phyloP scores from a whole-genome alignment of 23 tunicate species.

The Ciona savignyi region DNA sequence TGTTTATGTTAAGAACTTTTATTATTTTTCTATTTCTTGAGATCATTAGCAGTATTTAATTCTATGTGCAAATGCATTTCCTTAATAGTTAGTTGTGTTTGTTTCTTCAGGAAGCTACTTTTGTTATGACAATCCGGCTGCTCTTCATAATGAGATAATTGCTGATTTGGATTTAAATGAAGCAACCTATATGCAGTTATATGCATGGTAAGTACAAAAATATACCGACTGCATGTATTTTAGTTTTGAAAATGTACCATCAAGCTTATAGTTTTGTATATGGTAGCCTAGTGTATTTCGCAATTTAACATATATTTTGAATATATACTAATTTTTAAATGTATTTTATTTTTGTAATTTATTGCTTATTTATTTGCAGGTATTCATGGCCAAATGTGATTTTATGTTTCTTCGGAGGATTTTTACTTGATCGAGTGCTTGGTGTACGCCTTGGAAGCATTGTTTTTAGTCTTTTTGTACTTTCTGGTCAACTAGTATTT shows the following conservation, averaged over 20 bases:
- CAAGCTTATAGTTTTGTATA: too few relatives aligned
- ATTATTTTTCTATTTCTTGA: too few relatives aligned
- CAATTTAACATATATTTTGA: too few relatives aligned
- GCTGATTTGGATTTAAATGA: conserved; percentile 70
- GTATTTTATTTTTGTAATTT: too few relatives aligned
- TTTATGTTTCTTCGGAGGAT: conserved; percentile 54
- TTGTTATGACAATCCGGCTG: conserved; percentile 98
- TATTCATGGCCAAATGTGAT: too few relatives aligned
- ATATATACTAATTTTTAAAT: too few relatives aligned
- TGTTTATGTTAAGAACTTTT: too few relatives aligned
- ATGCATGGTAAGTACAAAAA: conserved; percentile 90
- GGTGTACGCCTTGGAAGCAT: conserved; percentile 48
- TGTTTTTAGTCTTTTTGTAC: conserved; percentile 47
- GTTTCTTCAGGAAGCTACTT: conserved; percentile 78
- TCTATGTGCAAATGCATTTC: background rate
- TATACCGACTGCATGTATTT: too few relatives aligned
- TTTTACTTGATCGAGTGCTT: conserved; percentile 41
- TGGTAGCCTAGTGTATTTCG: too few relatives aligned
- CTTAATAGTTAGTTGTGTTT: background rate
- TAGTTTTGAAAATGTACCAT: too few relatives aligned
- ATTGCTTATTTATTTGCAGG: too few relatives aligned
- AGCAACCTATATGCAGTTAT: conserved; percentile 78
- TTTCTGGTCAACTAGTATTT: conserved; percentile 42
- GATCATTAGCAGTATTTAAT: too few relatives aligned
- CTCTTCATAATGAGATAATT: conserved; percentile 67